Evolutionary conservation across 2,888 invertebrate species (phyloP), one percentile per base, ranked within the genome.

Genomic region (Fabriciana adippe): DNA sequence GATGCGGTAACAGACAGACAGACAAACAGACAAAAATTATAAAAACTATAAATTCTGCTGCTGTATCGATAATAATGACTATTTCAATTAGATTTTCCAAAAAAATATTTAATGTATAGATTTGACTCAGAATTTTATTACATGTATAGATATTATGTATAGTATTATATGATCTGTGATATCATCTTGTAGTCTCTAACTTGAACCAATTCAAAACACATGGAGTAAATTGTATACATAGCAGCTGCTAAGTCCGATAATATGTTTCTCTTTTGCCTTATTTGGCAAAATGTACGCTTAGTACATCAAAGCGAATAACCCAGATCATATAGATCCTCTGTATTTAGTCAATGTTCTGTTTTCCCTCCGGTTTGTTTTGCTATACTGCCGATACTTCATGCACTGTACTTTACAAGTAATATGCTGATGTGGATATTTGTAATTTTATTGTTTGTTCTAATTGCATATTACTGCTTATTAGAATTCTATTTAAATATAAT

Each of bases 261-360:
- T 26, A 26, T 62, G 26, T 41, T 53, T 16, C 21, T 47, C 31
- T 61, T 60, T 35, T 1, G n/a, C 47, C 13, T 63, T 26, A 51
- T 16, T 16, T 41, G 15, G 13, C 55, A 14, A 59, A 51, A 50
- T 51, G 8, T n/a, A 50, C 41, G 55, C 21, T 41, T 21, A 45
- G 16, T 47, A 14, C 21, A 51, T 48, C 48, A 48, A 66, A 62
- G 55, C 45, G 62, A 54, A 67, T 56, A 26, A 66, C 14, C n/a
- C 61, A 15, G 35, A 48, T 61, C 14, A 14, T 57, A n/a, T 48
- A 66, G 16, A 41, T 55, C 31, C 45, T 47, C 31, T 47, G 26
- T 51, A 67, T 51, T 55, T 55, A 47, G 16, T 35, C 16, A 55
- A 18, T 47, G 13, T 61, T 60, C 54, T 31, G 26, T 35, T 48